phyloP scores from a whole-genome alignment of 64 coral and sea anemone species.

The Actinia equina region DNA sequence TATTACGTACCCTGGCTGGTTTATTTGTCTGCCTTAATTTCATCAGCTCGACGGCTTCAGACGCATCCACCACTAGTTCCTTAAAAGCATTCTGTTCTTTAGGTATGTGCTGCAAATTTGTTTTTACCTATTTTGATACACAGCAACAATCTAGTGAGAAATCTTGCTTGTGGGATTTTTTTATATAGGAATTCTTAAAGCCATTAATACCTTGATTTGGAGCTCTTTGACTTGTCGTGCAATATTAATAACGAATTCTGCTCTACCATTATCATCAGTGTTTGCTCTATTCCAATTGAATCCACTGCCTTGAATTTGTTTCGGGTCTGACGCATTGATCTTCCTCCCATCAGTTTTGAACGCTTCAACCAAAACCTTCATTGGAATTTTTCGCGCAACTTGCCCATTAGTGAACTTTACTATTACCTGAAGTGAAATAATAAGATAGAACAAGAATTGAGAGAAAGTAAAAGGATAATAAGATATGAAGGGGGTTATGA shows the following conservation, averaged over 20 bases:
- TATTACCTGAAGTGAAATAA: not conserved
- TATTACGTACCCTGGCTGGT: not conserved
- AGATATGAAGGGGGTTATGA: too few species aligned
- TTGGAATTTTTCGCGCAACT: not conserved
- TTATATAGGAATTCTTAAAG: too few species aligned
- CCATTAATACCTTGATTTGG: not conserved
- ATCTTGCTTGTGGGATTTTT: not conserved
- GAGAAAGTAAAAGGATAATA: too few species aligned
- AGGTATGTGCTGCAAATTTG: not conserved
- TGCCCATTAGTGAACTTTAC: not conserved
- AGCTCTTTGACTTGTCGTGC: not conserved
- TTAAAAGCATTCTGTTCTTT: conserved; percentile 2
- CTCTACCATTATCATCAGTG: not conserved
- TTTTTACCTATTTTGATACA: not conserved
- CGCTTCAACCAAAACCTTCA: not conserved
- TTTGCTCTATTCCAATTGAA: not conserved
- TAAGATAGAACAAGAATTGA: too few species aligned
- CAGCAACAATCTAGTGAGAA: not conserved
- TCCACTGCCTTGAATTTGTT: not conserved
- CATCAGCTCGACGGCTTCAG: not conserved
- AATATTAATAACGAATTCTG: not conserved
- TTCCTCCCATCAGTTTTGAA: not conserved
- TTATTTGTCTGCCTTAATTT: not conserved
- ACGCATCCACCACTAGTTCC: not conserved
- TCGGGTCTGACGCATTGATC: not conserved